Base-by-base conservation (phyloP, 2,113 vertebrate species). In the Macquaria australasica region DNA sequence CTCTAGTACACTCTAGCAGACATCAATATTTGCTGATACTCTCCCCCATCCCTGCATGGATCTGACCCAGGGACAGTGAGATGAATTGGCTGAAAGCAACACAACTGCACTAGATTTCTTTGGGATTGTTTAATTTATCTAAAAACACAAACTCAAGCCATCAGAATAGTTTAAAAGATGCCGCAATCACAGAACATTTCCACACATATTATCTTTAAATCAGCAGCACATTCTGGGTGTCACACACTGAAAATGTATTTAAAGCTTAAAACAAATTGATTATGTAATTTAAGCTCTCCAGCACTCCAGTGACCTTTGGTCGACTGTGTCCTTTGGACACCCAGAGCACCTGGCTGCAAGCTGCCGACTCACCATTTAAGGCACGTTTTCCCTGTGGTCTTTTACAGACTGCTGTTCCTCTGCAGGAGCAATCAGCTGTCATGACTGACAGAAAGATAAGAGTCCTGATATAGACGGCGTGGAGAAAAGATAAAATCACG, bases 261-360 rank as follows among this genome's bases (percentile, higher is more conserved):
- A 67, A 39, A 66, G 39, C 43, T 34, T 39, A 15, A 85, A 74
- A 74, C 79, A 81, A 88, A 71, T 74, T 78, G 60, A 81, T 90
- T 82, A 67, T 83, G 89, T 89, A 85, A 90, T 56, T 62, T n/a
- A 59, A 79, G 66, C 77, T 41, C 45, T 21, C n/a, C n/a, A n/a
- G 80, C 45, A n/a, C 58, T 67, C 55, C 37, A 25, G 51, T 83
- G 88, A 91, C 93, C 91, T 93, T 89, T 91, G 77, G 28, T 63
- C 73, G 9, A 37, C 70, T 60, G 69, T 82, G 79, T 79, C 59
- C 81, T 72, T 69, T 79, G 50, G 60, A 84, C 85, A 55, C 72
- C 37, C 50, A 14, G 37, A 72, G 58, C 85, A 90, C 79, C 85
- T 91, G 75, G 76, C 71, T 59, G 60, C 69, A 51, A 75, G 60